Evolutionary conservation across 2,888 invertebrate genomes (phyloP).

Genomic region (Apotomis capreana): DNA sequence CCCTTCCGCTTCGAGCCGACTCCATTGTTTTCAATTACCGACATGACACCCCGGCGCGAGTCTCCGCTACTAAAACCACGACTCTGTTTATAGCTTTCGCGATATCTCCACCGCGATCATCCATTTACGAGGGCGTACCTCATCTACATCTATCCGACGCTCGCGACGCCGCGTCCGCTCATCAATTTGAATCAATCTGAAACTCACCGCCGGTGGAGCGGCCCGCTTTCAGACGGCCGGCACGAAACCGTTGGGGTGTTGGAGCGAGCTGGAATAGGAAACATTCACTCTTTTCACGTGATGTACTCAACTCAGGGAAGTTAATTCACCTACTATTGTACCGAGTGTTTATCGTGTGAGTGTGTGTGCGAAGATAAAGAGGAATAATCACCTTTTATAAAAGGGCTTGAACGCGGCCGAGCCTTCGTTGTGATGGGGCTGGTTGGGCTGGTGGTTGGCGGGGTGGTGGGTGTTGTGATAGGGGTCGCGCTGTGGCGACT

Average conservation of each 20-base stretch:
- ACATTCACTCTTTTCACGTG: conserved; percentile 71
- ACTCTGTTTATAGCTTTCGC: conserved; percentile 73
- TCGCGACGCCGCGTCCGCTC: conserved; percentile 47
- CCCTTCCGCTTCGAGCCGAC: conserved; percentile 74
- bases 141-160: conserved; percentile 63
- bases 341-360: conserved; percentile 38
- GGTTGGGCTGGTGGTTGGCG: conserved; percentile 76
- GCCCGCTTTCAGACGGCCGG: conserved; percentile 87
- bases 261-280: conserved; percentile 85
- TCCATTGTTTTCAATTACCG: conserved; percentile 83
- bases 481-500: conserved; percentile 82
- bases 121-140: conserved; percentile 68
- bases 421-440: conserved; percentile 81
- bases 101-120: conserved; percentile 73
- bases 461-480: conserved; percentile 83
- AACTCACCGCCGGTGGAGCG: conserved; percentile 71
- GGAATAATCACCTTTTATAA: conserved; percentile 90
- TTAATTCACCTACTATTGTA: conserved; percentile 44
- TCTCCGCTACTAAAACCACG: conserved; percentile 71
- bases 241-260: conserved; percentile 89
- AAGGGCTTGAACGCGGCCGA: conserved; percentile 93
- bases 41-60: conserved; percentile 77
- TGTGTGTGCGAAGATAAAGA: conserved; percentile 30
- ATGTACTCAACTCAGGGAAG: conserved; percentile 52
- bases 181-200: conserved; percentile 70